Evolutionary conservation across 2,888 invertebrate species (phyloP), one percentile per base, ranked within the genome.

Genomic region (Aphidoletes aphidimyza): DNA sequence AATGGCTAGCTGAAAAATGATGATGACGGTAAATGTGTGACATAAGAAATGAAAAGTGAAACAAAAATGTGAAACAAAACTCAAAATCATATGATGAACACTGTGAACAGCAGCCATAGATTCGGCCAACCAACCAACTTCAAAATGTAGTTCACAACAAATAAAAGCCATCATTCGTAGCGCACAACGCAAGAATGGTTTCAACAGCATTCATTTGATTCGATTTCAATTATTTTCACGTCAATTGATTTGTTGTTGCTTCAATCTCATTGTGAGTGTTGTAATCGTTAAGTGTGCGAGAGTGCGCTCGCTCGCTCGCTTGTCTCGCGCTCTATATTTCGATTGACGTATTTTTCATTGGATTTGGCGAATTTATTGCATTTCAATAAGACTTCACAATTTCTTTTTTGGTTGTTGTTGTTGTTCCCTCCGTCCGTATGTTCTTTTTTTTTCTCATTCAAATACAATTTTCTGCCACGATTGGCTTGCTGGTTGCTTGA

Each of bases 151-250:
- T 69, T 30, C 54, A n/a, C n/a, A 54, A 26, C 69, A 69, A n/a
- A 69, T 69, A 30, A 69, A 69, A 34, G 69, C 3, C 54, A 69
- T 26, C 30, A 34, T 30, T 69, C 69, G n/a, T 30, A 69, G 26
- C 69, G 30, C n/a, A 69, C 34, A 69, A 69, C 69, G 69, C n/a
- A n/a, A n/a, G 30, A 69, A 30, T 69, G 26, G 17, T 69, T 69
- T 69, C 34, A 69, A 69, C 69, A 69, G 69, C 17, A 69, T 69
- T 69, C 69, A 69, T 69, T 69, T 69, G 69, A 69, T 69, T 69
- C 69, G 69, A 69, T 69, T 69, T 69, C 69, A 69, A 69, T 69
- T 69, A 69, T 69, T 69, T 69, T 69, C 30, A 17, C 69, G n/a
- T 69, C 69, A 30, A 69, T 69, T 69, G 69, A 69, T 69, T 69